Conservation (phyloP, 1,140 invertebrate genomes). For the Drosophila parvula region DNA sequence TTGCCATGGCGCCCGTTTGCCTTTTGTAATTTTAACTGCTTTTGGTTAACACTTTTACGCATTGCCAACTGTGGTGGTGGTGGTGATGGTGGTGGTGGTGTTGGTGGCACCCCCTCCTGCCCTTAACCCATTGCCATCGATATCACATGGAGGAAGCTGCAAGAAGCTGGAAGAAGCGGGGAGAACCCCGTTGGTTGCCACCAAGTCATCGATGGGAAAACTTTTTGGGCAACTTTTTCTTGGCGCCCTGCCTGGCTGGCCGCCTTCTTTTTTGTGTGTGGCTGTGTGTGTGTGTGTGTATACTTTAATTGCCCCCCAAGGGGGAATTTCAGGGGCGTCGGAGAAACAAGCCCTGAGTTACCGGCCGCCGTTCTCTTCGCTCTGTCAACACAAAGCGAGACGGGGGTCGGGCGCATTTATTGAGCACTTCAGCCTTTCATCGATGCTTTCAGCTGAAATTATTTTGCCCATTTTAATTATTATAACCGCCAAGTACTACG, state of each 20-base stretch:
- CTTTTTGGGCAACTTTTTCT: slow-evolving; percentile 71
- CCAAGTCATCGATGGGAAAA: slow-evolving; percentile 77
- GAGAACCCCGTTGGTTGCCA: slow-evolving; percentile 18
- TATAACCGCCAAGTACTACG: slow-evolving; percentile 76
- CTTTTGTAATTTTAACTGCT: slow-evolving; percentile 82
- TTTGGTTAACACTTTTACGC: slow-evolving; percentile 82
- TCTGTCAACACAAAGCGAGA: slow-evolving; percentile 27
- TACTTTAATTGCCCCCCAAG: slow-evolving; percentile 72
- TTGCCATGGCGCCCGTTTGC: slow-evolving; percentile 69
- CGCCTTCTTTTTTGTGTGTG: slow-evolving; percentile 47
- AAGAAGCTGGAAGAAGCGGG: not conserved
- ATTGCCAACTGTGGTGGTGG: slow-evolving; percentile 68
- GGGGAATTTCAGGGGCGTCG: slow-evolving; percentile 13
- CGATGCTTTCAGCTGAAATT: slow-evolving; percentile 79
- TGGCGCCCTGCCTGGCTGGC: slow-evolving; percentile 16
- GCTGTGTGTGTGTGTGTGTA: slow-evolving; percentile 48
- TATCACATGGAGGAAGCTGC: slow-evolving; percentile 64
- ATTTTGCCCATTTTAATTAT: slow-evolving; percentile 82
- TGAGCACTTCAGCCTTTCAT: slow-evolving; percentile 82
- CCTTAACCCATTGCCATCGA: slow-evolving; percentile 56
- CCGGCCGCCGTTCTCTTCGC: slow-evolving; percentile 13
- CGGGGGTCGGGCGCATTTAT: slow-evolving; percentile 54
- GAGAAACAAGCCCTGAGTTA: slow-evolving; percentile 64
- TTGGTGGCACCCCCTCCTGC: not conserved
- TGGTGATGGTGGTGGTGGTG: no score